A percentile compares a stretch with the other conserved stretches of the same genome.
These are phyloP conservation scores for Cynocephalus volans DNA, from an alignment of 2,113 vertebrate genomes.

Conservation along the genomic window DNA sequence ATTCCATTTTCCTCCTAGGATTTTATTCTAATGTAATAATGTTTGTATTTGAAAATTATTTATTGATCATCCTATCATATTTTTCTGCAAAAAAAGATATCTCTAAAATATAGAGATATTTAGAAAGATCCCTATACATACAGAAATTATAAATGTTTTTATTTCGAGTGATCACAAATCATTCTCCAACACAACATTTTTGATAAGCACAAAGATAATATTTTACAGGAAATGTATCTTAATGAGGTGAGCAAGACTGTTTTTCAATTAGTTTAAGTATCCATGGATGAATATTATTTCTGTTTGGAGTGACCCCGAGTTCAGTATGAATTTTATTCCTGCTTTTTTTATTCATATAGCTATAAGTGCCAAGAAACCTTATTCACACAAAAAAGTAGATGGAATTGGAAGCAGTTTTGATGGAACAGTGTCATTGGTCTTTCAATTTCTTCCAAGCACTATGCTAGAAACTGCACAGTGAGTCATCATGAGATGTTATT, in stretches of 20 bases:
- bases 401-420: background rate
- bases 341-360: background rate
- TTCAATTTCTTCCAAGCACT: constrained; percentile 25
- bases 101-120: background rate
- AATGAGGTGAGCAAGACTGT: background rate
- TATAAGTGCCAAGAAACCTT: background rate
- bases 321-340: background rate
- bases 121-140: background rate
- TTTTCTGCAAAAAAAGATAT: background rate
- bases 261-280: background rate
- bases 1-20: background rate
- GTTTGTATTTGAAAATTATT: constrained; percentile 7
- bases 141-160: background rate
- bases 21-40: constrained; percentile 7
- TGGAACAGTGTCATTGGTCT: background rate
- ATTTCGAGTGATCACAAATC: background rate
- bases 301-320: background rate
- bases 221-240: background rate
- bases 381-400: background rate
- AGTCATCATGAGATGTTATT: background rate
- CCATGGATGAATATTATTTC: background rate
- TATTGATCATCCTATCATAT: background rate
- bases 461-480: background rate
- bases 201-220: background rate
- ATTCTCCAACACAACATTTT: background rate